These are phyloP conservation scores for Ophioninae sp. DNA, from an alignment of 2,888 invertebrate genomes.

Conservation along the genomic window DNA sequence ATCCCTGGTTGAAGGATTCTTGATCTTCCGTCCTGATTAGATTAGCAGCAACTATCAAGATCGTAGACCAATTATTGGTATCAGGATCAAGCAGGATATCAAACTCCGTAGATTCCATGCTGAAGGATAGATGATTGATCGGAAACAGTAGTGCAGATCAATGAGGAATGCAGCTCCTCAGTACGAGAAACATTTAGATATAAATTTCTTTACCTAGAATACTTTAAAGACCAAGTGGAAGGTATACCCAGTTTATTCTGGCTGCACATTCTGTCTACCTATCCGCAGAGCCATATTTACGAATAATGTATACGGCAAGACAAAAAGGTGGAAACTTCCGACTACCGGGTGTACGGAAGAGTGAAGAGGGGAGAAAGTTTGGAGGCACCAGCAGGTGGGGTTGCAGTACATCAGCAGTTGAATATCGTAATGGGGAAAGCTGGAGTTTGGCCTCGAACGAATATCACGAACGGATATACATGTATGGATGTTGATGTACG, in stretches of 20 bases:
- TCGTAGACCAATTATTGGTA: too few species aligned
- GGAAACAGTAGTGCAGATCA: neutral
- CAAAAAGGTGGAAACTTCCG: neutral
- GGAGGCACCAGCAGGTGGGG: slow-evolving; percentile 43
- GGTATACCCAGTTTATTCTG: neutral
- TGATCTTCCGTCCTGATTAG: too few species aligned
- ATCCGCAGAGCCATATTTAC: slow-evolving; percentile 33
- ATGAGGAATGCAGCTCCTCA: neutral
- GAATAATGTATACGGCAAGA: slow-evolving; percentile 23
- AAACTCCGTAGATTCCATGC: too few species aligned
- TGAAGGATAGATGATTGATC: too few species aligned
- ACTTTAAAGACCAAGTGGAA: neutral
- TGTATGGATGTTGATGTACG: slow-evolving; percentile 29
- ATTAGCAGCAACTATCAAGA: too few species aligned
- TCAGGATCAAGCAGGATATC: too few species aligned
- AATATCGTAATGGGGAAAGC: slow-evolving; percentile 42
- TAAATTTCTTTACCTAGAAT: too few species aligned
- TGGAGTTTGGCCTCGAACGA: slow-evolving; percentile 2
- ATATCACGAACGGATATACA: slow-evolving; percentile 13
- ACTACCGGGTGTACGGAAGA: neutral
- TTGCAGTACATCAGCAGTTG: slow-evolving; percentile 32
- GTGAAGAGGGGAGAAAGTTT: slow-evolving; percentile 20
- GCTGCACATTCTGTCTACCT: neutral
- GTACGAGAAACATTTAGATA: too few species aligned
- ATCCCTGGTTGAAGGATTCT: too few species aligned